Base-by-base conservation (phyloP, 2,113 vertebrate genomes). In the Podarcis cretensis region DNA sequence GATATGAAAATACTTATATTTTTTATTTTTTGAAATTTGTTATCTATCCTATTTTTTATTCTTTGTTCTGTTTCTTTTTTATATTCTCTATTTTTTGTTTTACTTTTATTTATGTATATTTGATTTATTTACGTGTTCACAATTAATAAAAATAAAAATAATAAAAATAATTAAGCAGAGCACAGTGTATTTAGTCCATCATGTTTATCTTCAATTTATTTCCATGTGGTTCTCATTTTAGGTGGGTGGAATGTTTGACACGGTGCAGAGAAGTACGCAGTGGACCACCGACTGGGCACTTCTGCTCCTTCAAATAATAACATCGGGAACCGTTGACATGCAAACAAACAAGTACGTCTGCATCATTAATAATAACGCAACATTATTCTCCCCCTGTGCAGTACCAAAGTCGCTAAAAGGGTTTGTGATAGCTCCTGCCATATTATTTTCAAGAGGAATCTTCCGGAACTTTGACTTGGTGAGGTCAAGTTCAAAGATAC, bases 161-260 rank as follows among this genome's bases (percentile, higher is more conserved):
- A 54, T 48, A 48, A 48, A 9, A 9, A 48, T 48, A 54, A 54
- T 37, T 40, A 86, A 77, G 57, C 8, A 37, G 25, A 40, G 71
- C 8, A 18, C 12, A 48, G 32, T 68, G 25, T 12, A 83, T 76
- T 75, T 65, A 5, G 25, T 65, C 20, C 43, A 13, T 21, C 21
- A 18, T 66, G 13, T 35, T 74, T 63, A 43, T 78, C 9, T n/a
- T 4, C 71, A 4, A 13, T 37, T 54, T 48, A 66, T 18, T 6
- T 6, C 1, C 1, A 57, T 84, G 0, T 65, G 1, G 75, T 89
- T 80, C 85, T 23, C 76, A 43, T 88, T 82, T 57, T 63, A 97
- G 97, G 97, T 97, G 0, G 97, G 97, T 48, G 97, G 96, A 32
- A 97, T 95, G 97, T 97, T 97, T 87, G 97, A 96, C 81, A 97